Evolutionary conservation across 2,888 invertebrate genomes (phyloP), one percentile per base, ranked within the genome.

Genomic region (Protodeltote pygarga): DNA sequence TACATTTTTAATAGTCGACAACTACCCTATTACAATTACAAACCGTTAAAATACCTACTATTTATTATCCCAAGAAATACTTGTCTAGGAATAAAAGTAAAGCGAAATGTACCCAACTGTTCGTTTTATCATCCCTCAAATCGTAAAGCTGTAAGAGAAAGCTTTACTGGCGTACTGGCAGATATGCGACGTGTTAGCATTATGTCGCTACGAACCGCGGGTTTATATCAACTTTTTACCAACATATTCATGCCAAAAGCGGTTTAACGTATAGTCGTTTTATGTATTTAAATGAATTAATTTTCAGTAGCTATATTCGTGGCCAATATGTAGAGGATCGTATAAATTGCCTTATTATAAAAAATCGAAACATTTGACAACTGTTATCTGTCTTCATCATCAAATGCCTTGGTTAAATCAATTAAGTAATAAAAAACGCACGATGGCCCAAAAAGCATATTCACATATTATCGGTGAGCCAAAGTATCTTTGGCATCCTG

Each of bases 51-150:
- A 50, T 49, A 55, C 41, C 31, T n/a, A 23, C 50, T 42, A 42
- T 42, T 24, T 57, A 34, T 42, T 24, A 21, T 20, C 23, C 23
- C 53, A 59, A 59, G 33, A 37, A 41, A 27, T 25, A 33, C 23
- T 16, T 38, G 31, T 27, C 25, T 20, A 23, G 24, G 34, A 53
- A 47, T 47, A 60, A 53, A 34, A 40, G 39, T 17, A 10, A 23
- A 25, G 19, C 21, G 34, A 8, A 53, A 38, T 23, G 29, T 41
- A 41, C 29, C n/a, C 20, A 53, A 58, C 53, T 60, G 48, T 25
- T 34, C 47, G 28, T 31, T 58, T 58, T 60, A 58, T 58, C 48
- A 53, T 53, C 41, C 25, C 41, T 48, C 58, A 58, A 60, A 58
- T 60, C 53, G 58, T 58, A 60, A 60, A 58, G 34, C 41, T 58